Percentiles rank a stretch among this genome's conserved stretches.
Conservation (phyloP, 2,888 invertebrate species). For the Acanthococcus lagerstroemiae region DNA sequence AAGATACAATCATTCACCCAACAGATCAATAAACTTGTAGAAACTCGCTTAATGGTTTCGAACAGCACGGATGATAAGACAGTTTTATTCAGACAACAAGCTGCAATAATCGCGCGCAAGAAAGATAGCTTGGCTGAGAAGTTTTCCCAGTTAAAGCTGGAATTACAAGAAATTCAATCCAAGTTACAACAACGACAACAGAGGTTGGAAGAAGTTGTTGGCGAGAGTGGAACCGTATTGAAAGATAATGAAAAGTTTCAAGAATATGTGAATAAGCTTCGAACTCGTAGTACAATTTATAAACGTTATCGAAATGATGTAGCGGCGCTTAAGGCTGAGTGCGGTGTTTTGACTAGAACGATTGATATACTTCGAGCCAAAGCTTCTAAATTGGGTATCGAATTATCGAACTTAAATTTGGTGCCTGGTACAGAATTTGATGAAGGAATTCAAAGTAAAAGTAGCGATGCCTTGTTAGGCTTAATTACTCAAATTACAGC, state of each 20-base stretch:
- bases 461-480: conserved; percentile 20
- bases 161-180: conserved; percentile 38
- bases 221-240: conserved; percentile 60
- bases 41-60: conserved; percentile 55
- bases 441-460: conserved; percentile 11
- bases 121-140: conserved; percentile 63
- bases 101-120: conserved; percentile 65
- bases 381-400: conserved; percentile 47
- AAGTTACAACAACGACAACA: conserved; percentile 42
- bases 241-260: conserved; percentile 70
- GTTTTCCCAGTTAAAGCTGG: conserved; percentile 55
- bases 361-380: conserved; percentile 56
- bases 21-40: conserved; percentile 62
- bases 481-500: conserved; percentile 41
- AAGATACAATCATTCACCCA: conserved; percentile 44
- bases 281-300: conserved; percentile 69
- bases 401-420: background rate
- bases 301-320: conserved; percentile 69
- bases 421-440: background rate
- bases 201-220: conserved; percentile 44
- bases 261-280: conserved; percentile 67
- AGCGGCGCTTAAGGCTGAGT: conserved; percentile 64
- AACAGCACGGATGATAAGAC: conserved; percentile 61
- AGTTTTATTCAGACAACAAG: conserved; percentile 76
- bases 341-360: conserved; percentile 63